Base-by-base conservation (phyloP, 1,140 invertebrate genomes). In the Pseudomyrmex flavicornis region DNA sequence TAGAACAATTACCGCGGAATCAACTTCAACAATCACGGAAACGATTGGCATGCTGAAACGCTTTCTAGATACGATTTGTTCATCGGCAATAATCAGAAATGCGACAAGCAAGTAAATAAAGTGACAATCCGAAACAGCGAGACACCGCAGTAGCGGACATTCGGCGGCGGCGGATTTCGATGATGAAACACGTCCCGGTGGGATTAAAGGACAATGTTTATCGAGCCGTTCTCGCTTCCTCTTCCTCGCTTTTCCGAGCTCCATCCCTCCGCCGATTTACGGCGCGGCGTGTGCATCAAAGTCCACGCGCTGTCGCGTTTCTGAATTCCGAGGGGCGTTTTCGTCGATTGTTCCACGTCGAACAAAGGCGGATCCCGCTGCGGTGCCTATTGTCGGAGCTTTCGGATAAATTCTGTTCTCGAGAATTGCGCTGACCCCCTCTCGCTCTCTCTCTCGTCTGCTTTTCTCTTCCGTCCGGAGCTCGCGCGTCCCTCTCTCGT, bases 311-410 rank as follows among this genome's bases (percentile, higher is more conserved):
- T 54, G 61, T 69, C 77, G 15, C 85, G 85, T 73, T 87, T 63
- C 72, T 76, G 54, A 85, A 88, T 87, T 87, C 83, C 66, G 62
- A 82, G 75, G 63, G 61, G 63, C 65, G 76, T 63, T 84, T 77
- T 52, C 88, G 82, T 77, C 83, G 83, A 89, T 90, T 89, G 88
- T 90, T 85, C 83, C 59, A 3, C 48, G n/a, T 22, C 54, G 54
- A 70, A 88, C 85, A 86, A 82, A 84, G 84, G 70, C 82, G 79
- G 22, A 88, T 76, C 88, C 58, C 69, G 56, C 59, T 72, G 70
- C 54, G 61, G 44, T 73, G 44, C 54, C 70, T 72, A 88, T 89
- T 89, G 85, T 90, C 75, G 73, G 63, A 15, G 73, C 35, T 75
- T 85, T 83, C 54, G 74, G 82, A 83, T 76, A 87, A 85, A 89